phyloP scores from a whole-genome alignment of 2,797 vertebrate species.

The Sternotherus odoratus region DNA sequence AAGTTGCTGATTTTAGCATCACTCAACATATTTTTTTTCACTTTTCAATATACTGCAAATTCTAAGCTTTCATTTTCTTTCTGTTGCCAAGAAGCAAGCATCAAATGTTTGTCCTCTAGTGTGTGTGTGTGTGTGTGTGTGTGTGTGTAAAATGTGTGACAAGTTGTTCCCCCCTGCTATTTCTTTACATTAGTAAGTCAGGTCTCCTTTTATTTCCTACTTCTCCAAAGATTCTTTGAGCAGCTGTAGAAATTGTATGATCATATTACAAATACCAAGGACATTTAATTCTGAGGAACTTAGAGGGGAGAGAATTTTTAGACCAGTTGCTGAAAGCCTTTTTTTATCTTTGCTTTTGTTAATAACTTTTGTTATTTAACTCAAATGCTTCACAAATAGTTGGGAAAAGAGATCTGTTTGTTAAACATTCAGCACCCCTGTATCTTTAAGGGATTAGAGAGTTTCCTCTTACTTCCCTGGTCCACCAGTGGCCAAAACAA shows the following conservation, averaged over 20 bases:
- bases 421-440: not conserved
- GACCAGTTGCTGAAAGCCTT: not conserved
- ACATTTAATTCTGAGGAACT: not conserved
- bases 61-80: not conserved
- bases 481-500: not conserved
- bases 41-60: not conserved
- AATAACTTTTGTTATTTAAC: not conserved
- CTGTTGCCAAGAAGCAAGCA: not conserved
- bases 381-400: not conserved
- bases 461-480: not conserved
- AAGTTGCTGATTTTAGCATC: too few relatives aligned
- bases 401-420: not conserved
- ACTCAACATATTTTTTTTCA: not conserved
- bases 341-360: not conserved
- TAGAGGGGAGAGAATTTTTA: not conserved
- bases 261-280: not conserved
- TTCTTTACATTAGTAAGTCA: not conserved
- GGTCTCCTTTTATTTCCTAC: not conserved
- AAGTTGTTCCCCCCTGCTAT: not conserved
- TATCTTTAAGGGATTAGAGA: not conserved
- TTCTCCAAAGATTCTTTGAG: not conserved
- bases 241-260: not conserved
- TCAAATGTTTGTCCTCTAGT: not conserved
- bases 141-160: not conserved
- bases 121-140: not conserved